These are phyloP conservation scores for Scrobipalpa atriplicella DNA, from an alignment of 2,888 invertebrate species.

Conservation along the genomic window DNA sequence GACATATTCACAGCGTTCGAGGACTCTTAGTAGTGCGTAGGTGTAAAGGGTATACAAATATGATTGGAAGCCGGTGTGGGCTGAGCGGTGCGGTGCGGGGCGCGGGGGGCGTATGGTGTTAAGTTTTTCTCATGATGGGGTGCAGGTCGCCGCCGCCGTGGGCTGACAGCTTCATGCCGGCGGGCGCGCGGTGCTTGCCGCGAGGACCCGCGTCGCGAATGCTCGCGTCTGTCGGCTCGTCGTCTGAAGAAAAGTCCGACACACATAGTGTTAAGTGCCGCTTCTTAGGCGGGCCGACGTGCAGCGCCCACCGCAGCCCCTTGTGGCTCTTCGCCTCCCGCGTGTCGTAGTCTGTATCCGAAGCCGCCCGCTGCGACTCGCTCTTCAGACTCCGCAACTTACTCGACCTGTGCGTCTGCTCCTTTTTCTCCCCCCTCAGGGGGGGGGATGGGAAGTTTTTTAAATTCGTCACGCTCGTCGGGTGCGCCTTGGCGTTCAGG, in stretches of 20 bases:
- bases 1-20: conserved; percentile 38
- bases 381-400: conserved; percentile 61
- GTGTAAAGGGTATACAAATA: conserved; percentile 51
- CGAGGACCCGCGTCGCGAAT: conserved; percentile 66
- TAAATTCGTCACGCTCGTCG: conserved; percentile 73
- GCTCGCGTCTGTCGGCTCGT: conserved; percentile 57
- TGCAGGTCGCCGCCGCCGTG: conserved; percentile 75
- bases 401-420: conserved; percentile 60
- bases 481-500: conserved; percentile 60
- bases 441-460: conserved; percentile 82
- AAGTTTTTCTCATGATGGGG: conserved; percentile 71
- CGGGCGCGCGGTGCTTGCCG: conserved; percentile 57
- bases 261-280: conserved; percentile 67
- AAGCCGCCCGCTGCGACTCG: conserved; percentile 67
- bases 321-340: conserved; percentile 61
- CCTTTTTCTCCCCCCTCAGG: conserved; percentile 81
- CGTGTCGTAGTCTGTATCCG: conserved; percentile 73
- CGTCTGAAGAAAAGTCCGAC: conserved; percentile 73
- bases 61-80: conserved; percentile 38
- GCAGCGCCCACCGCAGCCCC: conserved; percentile 67
- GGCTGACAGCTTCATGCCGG: conserved; percentile 67
- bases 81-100: conserved; percentile 32
- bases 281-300: conserved; percentile 69
- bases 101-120: conserved; percentile 39
- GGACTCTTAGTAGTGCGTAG: conserved; percentile 49